These are phyloP conservation scores for Pipistrellus nathusii DNA, from an alignment of 2,797 vertebrate species.

Conservation along the genomic window DNA sequence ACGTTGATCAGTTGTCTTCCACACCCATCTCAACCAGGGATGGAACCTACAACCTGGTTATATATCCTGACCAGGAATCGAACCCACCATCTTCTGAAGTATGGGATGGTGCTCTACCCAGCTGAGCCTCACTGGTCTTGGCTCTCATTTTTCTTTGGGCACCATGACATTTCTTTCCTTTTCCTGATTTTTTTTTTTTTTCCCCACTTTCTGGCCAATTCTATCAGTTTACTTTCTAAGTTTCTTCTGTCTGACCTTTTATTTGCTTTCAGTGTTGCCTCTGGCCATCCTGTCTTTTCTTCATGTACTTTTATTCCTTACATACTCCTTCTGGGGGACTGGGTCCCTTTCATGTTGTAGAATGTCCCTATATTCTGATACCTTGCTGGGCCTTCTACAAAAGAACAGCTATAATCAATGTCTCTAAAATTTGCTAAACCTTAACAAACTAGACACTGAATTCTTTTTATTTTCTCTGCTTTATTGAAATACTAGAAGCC, in stretches of 20 bases:
- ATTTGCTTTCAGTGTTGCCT: neutral
- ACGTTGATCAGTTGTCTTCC: neutral
- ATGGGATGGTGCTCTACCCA: neutral
- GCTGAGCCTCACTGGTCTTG: neutral
- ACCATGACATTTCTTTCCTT: neutral
- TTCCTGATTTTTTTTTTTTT: neutral
- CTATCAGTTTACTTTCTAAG: neutral
- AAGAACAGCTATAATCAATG: neutral
- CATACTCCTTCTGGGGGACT: neutral
- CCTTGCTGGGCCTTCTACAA: neutral
- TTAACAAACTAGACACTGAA: neutral
- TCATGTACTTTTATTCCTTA: neutral
- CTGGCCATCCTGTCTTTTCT: neutral
- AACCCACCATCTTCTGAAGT: neutral
- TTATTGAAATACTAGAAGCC: neutral
- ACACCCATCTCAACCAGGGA: neutral
- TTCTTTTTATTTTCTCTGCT: neutral
- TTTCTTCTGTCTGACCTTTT: neutral
- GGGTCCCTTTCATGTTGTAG: neutral
- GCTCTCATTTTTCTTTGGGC: neutral
- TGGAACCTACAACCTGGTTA: neutral
- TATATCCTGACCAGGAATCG: neutral
- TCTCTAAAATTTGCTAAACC: constrained; percentile 10
- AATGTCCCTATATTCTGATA: neutral
- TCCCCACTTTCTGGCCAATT: neutral